Percentiles rank a stretch among this genome's conserved stretches.
Conservation (phyloP, 2,113 vertebrate species). For the Panurus biarmicus region DNA sequence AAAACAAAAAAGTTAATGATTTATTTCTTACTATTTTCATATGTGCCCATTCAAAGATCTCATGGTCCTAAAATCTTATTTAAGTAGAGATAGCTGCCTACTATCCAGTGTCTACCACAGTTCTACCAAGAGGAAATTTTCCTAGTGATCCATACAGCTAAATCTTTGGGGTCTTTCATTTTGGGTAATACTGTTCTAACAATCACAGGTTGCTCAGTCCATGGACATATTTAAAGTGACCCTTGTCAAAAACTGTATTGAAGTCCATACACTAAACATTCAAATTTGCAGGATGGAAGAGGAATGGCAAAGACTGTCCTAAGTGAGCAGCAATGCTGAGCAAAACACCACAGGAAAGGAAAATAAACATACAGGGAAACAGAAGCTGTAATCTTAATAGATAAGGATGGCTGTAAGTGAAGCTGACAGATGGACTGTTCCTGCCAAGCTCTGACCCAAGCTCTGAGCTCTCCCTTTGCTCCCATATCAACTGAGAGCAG, state of each 20-base stretch:
- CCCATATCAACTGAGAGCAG: background rate
- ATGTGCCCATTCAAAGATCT: background rate
- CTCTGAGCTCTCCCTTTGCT: background rate
- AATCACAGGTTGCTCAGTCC: background rate
- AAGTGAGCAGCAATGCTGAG: background rate
- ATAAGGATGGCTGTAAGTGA: background rate
- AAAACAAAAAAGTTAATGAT: background rate
- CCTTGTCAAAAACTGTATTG: background rate
- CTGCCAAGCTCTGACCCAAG: background rate
- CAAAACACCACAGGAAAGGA: background rate
- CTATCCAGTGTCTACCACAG: background rate
- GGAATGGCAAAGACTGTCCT: background rate
- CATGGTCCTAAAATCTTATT: background rate
- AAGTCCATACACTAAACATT: background rate
- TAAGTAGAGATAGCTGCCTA: background rate
- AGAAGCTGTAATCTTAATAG: constrained; percentile 24
- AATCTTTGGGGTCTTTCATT: background rate
- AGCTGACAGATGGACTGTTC: background rate
- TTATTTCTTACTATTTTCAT: background rate
- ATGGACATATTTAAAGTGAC: background rate
- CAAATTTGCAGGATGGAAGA: background rate
- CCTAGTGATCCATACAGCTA: background rate
- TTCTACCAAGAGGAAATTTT: background rate
- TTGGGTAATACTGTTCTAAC: background rate
- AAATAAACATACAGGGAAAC: background rate